Base-by-base conservation (phyloP, 2,113 vertebrate species). In the Apodemus speciosus region DNA sequence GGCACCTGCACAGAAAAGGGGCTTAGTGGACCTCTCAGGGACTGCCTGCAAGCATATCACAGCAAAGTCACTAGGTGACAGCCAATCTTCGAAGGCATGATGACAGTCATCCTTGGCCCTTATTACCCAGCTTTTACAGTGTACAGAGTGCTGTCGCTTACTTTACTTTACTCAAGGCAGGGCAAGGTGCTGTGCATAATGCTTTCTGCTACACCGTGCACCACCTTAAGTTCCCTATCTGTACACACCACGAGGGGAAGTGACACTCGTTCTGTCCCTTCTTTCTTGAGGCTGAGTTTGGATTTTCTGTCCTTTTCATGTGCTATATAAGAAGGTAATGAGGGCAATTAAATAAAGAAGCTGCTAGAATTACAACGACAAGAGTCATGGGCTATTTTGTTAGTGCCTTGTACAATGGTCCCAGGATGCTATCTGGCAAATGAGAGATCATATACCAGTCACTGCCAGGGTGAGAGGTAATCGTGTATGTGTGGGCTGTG, bases 61-160 rank as follows among this genome's bases (percentile, higher is more conserved):
- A 84, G 77, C 62, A 92, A 93, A 95, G 72, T 79, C 32, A 0
- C 73, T 92, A 77, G 64, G 62, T 93, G 90, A 94, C 95, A 97
- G 89, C 77, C 73, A 90, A 49, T 94, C 83, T 93, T 85, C 27
- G 83, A 64, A 92, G 73, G 91, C 92, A 90, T 86, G 83, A 92
- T 89, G 90, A 92, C 93, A 94, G 89, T 3, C 66, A 94, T 91
- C 79, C 35, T 86, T 86, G 86, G 83, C 68, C 88, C n/a, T 90
- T 94, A 94, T 95, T 93, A 92, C 53, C 83, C 62, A 89, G 77
- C 35, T 93, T 60, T 94, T 94, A 73, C 79, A 93, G 92, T 92
- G 94, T 73, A 95, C 2, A 89, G 81, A 93, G 20, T 14, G 10
- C 69, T 80, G 38, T 94, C 91, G 91, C 56, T 72, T 27, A 92